Base-by-base conservation (phyloP, 2,797 vertebrate genomes). In the Bradypus variegatus region DNA sequence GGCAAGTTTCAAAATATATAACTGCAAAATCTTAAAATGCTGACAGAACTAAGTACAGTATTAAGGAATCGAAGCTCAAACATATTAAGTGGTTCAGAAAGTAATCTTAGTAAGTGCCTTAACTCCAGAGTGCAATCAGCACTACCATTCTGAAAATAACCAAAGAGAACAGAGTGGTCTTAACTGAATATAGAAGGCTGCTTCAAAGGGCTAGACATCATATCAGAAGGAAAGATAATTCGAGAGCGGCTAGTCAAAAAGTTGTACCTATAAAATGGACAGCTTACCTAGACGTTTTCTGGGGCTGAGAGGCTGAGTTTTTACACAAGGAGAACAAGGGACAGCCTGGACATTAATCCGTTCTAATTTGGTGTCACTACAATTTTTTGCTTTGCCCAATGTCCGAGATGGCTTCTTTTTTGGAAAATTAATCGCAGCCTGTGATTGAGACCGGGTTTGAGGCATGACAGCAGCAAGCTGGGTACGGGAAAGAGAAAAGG, bases 251-350 rank as follows among this genome's bases (percentile, higher is more conserved):
- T 11, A 5, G 31, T 58, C 55, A 70, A 88, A 88, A 64, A 78
- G 29, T 19, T 38, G 53, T 65, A 70, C 48, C 60, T 23, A 48
- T 19, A 38, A 31, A 83, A 38, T 0, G 36, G 9, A 25, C 8
- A 29, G 8, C 97, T 97, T 91, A 99, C 99, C 98, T 81, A 98
- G 97, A 41, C 99, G 98, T 90, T 99, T 99, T 4, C 98, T 96
- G 45, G 99, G 99, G 91, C 99, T 99, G 78, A 99, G 97, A 0
- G 98, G 99, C n/a, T 98, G 96, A 33, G 64, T 64, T 31, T 94
- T 93, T 53, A 25, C 38, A 58, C 50, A 4, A 19, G 94, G 82
- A 82, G 96, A 50, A 53, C 13, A 8, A 15, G 76, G 50, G 33
- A 23, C 9, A 65, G 58, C 25, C 55, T 58, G 80, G 55, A 25